phyloP scores from a whole-genome alignment of 2,113 vertebrate genomes.

The Myrmecobius fasciatus region DNA sequence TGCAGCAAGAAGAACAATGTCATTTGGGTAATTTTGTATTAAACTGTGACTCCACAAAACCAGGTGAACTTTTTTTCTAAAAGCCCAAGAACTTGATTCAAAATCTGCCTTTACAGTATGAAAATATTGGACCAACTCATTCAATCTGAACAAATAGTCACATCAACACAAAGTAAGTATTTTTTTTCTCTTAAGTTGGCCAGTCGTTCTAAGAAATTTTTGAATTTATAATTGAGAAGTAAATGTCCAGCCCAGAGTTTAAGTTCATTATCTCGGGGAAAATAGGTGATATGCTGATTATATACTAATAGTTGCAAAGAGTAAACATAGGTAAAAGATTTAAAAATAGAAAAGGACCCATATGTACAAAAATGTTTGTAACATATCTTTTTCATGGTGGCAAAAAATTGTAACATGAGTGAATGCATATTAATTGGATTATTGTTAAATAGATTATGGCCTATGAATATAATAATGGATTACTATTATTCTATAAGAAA shows the following conservation, averaged over 20 bases:
- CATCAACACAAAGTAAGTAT: background rate
- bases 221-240: background rate
- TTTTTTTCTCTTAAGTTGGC: background rate
- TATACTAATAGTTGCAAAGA: background rate
- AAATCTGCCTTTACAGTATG: background rate
- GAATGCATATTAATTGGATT: too few species aligned
- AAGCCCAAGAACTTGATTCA: conserved; percentile 1
- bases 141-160: background rate
- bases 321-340: background rate
- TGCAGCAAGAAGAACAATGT: conserved; percentile 24
- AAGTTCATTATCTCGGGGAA: background rate
- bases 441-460: too few species aligned
- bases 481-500: too few species aligned
- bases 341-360: too few species aligned
- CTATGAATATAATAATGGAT: too few species aligned
- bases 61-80: conserved; percentile 7
- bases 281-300: background rate
- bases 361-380: too few species aligned
- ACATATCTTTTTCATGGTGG: too few species aligned
- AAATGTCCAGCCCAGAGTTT: background rate
- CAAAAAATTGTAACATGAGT: too few species aligned
- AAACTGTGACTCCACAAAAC: background rate
- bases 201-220: background rate
- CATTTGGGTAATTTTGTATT: conserved; percentile 1
- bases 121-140: conserved; percentile 19